Base-by-base conservation (phyloP, 2,113 vertebrate species). In the Tilapia sparmanii region DNA sequence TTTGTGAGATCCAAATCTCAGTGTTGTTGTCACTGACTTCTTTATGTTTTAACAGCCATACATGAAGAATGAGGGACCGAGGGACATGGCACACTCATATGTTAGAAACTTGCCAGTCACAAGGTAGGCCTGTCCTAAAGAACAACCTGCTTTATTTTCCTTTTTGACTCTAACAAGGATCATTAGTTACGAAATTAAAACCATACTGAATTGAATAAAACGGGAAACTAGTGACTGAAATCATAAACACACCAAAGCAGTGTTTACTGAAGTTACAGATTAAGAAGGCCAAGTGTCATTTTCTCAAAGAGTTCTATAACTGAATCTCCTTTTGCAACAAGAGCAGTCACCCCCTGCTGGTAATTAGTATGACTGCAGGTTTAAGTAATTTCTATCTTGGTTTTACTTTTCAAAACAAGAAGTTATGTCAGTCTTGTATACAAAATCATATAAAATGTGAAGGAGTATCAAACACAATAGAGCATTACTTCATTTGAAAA, bases 221-320 rank as follows among this genome's bases (percentile, higher is more conserved):
- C 0, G 0, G 45, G 2, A 78, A 31, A 31, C 16, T 50, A 31
- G 42, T 31, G 18, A 31, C 6, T 19, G 42, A 31, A 16, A 31
- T 18, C 71, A 50, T 31, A 31, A 76, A 76, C 42, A 10, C 24
- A 8, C 16, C 16, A 50, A 29, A 47, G 45, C 26, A 50, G 16
- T n/a, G 71, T 78, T 78, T 31, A 12, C 45, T 31, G 26, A 50
- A 29, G 26, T 50, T 29, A 31, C 6, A 50, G 6, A 50, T 50
- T 31, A 19, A 31, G 71, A 50, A 50, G 45, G 26, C 26, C 45
- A 50, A 29, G 42, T 31, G 73, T 52, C 10, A 52, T 52, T 78
- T 52, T n/a, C 42, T 31, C 73, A n/a, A 31, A 5, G 16, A 52
- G 11, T 3, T 78, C 42, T 78, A 31, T 31, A 31, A 12, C 26